Evolutionary conservation across 1,140 invertebrate genomes (phyloP).

Genomic region (Drosophila kepulauana): DNA sequence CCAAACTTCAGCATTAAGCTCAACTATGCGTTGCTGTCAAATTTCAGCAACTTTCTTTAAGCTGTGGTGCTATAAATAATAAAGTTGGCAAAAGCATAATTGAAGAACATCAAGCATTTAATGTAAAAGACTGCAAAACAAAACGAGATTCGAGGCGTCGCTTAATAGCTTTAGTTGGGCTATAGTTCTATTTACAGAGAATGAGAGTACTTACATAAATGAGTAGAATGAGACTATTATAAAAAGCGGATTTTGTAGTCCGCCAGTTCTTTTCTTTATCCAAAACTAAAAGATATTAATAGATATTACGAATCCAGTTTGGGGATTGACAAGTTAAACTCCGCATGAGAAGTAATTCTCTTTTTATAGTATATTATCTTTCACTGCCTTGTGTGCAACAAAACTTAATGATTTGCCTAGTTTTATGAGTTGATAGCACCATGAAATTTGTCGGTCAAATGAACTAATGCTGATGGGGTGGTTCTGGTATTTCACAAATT

Average conservation of each 20-base stretch:
- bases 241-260: too few relatives aligned
- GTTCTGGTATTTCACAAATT: background rate
- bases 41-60: background rate
- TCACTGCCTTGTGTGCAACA: background rate
- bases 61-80: background rate
- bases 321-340: too few relatives aligned
- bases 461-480: background rate
- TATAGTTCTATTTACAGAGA: background rate
- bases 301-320: too few relatives aligned
- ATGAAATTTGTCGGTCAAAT: background rate
- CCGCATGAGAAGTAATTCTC: too few relatives aligned
- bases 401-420: background rate
- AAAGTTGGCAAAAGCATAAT: background rate
- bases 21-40: slow-evolving; percentile 5
- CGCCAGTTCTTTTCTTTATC: too few relatives aligned
- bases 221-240: background rate
- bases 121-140: background rate
- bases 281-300: too few relatives aligned
- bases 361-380: too few relatives aligned
- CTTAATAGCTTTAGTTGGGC: background rate
- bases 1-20: slow-evolving; percentile 8
- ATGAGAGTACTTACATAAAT: background rate
- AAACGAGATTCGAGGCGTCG: background rate
- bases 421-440: slow-evolving; percentile 1
- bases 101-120: background rate